phyloP scores from a whole-genome alignment of 2,113 vertebrate species.

The Ciconia maguari region DNA sequence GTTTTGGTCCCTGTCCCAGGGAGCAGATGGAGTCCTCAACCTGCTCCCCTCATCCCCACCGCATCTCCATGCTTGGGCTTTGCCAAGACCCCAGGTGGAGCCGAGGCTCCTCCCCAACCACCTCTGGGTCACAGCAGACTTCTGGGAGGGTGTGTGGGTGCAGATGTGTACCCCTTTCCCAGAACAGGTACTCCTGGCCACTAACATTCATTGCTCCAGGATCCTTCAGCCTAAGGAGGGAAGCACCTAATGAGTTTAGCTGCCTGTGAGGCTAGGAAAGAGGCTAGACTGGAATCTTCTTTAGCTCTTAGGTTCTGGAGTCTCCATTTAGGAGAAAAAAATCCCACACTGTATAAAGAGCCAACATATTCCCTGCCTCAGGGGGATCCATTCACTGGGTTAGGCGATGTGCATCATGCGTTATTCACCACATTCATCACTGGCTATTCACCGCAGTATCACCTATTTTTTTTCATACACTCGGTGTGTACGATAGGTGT shows the following conservation, averaged over 20 bases:
- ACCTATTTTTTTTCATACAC: background rate
- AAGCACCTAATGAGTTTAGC: background rate
- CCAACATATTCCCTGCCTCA: background rate
- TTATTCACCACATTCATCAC: background rate
- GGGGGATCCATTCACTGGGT: background rate
- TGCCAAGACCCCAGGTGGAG: background rate
- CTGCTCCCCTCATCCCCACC: background rate
- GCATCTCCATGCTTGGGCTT: background rate
- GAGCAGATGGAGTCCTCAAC: background rate
- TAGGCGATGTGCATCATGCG: accelerated
- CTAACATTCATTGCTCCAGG: background rate
- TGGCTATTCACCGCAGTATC: background rate
- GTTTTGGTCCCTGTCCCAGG: background rate
- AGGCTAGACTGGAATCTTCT: background rate
- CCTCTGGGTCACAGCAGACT: background rate
- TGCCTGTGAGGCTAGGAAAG: background rate
- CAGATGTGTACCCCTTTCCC: background rate
- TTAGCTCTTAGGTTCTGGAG: background rate
- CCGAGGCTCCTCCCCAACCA: background rate
- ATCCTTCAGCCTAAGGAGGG: background rate
- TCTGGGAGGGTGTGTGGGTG: background rate
- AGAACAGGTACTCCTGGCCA: background rate
- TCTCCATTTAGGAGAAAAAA: background rate
- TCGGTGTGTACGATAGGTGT: background rate
- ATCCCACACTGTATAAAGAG: background rate